Evolutionary conservation across 2,888 invertebrate genomes (phyloP).

Genomic region (Acleris sparsana): DNA sequence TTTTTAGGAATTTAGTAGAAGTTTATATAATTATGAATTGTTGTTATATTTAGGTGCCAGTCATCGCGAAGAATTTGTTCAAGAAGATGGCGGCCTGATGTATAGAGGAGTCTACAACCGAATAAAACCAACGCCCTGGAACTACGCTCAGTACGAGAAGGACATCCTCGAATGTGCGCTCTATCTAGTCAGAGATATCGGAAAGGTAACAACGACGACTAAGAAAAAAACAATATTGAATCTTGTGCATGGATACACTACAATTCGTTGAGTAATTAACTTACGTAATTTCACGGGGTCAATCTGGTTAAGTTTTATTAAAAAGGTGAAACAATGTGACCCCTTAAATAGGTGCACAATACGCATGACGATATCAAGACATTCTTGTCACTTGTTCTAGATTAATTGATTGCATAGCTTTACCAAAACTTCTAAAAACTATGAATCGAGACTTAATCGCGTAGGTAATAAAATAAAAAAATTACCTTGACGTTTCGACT

Average conservation of each 20-base stretch:
- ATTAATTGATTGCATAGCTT: not conserved
- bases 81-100: slow-evolving; percentile 94
- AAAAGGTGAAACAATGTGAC: slow-evolving; percentile 42
- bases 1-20: no score
- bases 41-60: slow-evolving; percentile 78
- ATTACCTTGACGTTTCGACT: no score
- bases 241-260: slow-evolving; percentile 4
- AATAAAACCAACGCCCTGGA: slow-evolving; percentile 94
- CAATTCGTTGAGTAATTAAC: slow-evolving; percentile 12
- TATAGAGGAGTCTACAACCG: slow-evolving; percentile 95
- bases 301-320: slow-evolving; percentile 18
- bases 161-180: slow-evolving; percentile 91
- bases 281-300: slow-evolving; percentile 6
- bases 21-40: no score
- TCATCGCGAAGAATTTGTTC: slow-evolving; percentile 91
- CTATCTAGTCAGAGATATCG: slow-evolving; percentile 88
- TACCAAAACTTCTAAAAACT: no score
- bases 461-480: no score
- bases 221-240: not conserved
- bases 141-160: slow-evolving; percentile 94
- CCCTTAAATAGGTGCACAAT: slow-evolving; percentile 18
- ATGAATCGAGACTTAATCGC: no score
- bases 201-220: slow-evolving; percentile 79
- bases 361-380: slow-evolving; percentile 14
- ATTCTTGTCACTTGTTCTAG: slow-evolving; percentile 6